These are phyloP conservation scores for Rhopilema esculentum DNA, from an alignment of 30 jellyfish, hydroid and myxozoan species.

Conservation along the genomic window DNA sequence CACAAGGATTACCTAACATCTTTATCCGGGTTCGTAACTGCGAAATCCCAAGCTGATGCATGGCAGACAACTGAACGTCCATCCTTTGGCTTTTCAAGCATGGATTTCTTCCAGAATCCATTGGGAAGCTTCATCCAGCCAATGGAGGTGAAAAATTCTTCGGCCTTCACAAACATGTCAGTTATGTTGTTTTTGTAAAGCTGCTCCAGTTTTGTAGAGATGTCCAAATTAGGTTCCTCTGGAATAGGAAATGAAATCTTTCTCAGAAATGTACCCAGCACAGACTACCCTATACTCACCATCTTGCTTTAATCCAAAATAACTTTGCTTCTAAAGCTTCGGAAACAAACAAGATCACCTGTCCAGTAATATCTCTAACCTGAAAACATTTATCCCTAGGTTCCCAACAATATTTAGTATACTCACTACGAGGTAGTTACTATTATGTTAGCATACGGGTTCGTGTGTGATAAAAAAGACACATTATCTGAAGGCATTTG, in stretches of 20 bases:
- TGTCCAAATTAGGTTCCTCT: slow-evolving; percentile 85
- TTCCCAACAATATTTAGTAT: no score
- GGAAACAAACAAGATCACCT: no score
- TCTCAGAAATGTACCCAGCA: not conserved
- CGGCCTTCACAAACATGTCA: slow-evolving; percentile 86
- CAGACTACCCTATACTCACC: no score
- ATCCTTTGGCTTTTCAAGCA: slow-evolving; percentile 84
- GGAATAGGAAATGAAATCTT: not conserved
- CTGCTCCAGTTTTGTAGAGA: slow-evolving; percentile 65
- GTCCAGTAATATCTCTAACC: no score
- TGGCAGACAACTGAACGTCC: slow-evolving; percentile 88
- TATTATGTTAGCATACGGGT: no score
- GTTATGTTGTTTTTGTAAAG: slow-evolving; percentile 44
- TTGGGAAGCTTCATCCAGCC: slow-evolving; percentile 91
- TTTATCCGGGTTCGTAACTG: slow-evolving; percentile 47
- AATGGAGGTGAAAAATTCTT: slow-evolving; percentile 87
- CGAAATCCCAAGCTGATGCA: slow-evolving; percentile 99
- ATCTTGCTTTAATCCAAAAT: no score
- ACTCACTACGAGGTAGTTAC: no score
- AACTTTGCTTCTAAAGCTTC: no score
- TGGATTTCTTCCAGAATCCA: slow-evolving; percentile 85
- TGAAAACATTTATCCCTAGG: no score
- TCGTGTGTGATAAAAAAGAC: no score
- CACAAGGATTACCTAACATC: slow-evolving; percentile 98
- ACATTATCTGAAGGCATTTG: no score